Base-by-base conservation (phyloP, 1,140 invertebrate species). In the Sycophaga agraensis region DNA sequence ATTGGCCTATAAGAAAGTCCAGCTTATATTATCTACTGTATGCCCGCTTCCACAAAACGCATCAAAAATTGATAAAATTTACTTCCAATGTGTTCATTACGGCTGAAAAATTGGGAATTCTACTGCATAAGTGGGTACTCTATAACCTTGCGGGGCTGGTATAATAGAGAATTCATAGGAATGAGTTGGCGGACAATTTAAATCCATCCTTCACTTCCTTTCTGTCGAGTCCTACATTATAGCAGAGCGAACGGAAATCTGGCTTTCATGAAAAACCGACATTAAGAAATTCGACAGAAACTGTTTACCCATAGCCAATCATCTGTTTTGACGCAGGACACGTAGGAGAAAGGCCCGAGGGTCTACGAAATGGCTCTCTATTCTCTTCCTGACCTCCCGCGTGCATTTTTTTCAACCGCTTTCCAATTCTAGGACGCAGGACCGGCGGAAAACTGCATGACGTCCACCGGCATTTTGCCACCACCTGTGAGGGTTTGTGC, bases 241-340 rank as follows among this genome's bases (percentile, higher is more conserved):
- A 39, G 14, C 4, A 16, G 2, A 4, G 37, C 14, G 2, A 16
- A 39, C 2, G 6, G n/a, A 4, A 5, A 16, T 39, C 17, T 16
- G 9, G n/a, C n/a, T 39, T 39, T 4, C n/a, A n/a, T 1, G n/a
- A n/a, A n/a, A n/a, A n/a, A n/a, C n/a, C n/a, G n/a, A n/a, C n/a
- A n/a, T n/a, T 6, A 14, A 37, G 2, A 37, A 37, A 0, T 28
- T 26, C 48, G 28, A 14, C 11, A n/a, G 8, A 56, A 34, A 45
- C 22, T 21, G 37, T 50, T 59, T 50, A 22, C 35, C 45, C 37
- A 28, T 24, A 49, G 57, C 7, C 16, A 59, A 59, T 57, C 55
- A 50, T 39, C 35, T 59, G 37, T 59, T 59, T 59, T 59, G 39
- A 59, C 58, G 28, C 22, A 35, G 26, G 58, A 31, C 14, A 19